Conservation (phyloP, 2,797 vertebrate genomes). For the Nyctalus aviator region DNA sequence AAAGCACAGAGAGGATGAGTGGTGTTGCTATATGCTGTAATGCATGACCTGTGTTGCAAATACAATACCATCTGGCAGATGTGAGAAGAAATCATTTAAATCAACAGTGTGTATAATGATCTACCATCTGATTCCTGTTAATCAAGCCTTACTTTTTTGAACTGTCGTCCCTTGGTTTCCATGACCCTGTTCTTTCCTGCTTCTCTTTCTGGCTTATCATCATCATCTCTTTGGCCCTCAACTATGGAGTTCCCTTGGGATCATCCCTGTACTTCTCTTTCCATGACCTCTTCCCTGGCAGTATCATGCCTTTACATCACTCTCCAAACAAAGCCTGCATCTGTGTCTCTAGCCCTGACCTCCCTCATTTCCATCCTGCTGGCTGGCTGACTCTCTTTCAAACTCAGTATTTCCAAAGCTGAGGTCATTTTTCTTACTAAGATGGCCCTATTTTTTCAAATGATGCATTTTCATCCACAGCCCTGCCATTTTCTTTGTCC, state of each 20-base stretch:
- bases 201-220: slow-evolving; percentile 72
- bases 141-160: slow-evolving; percentile 51
- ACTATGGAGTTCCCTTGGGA: slow-evolving; percentile 59
- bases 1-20: not conserved
- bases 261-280: slow-evolving; percentile 74
- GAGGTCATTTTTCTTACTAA: slow-evolving; percentile 74
- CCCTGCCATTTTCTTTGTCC: not conserved
- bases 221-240: slow-evolving; percentile 74
- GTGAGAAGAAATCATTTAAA: slow-evolving; percentile 74
- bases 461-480: not conserved
- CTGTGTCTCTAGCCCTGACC: slow-evolving; percentile 69
- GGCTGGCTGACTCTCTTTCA: slow-evolving; percentile 36
- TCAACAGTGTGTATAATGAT: slow-evolving; percentile 60
- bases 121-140: slow-evolving; percentile 79
- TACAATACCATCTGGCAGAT: slow-evolving; percentile 69
- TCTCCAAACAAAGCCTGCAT: slow-evolving; percentile 76
- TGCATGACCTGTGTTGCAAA: slow-evolving; percentile 61
- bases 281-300: slow-evolving; percentile 79
- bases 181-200: slow-evolving; percentile 57
- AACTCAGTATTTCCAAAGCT: slow-evolving; percentile 76
- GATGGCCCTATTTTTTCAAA: slow-evolving; percentile 54
- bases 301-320: slow-evolving; percentile 68
- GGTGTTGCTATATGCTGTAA: slow-evolving; percentile 36
- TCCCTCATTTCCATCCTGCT: slow-evolving; percentile 72
- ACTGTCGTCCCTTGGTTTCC: slow-evolving; percentile 58